Conservation (phyloP, 2,797 vertebrate genomes). For the Sarcophilus harrisii region DNA sequence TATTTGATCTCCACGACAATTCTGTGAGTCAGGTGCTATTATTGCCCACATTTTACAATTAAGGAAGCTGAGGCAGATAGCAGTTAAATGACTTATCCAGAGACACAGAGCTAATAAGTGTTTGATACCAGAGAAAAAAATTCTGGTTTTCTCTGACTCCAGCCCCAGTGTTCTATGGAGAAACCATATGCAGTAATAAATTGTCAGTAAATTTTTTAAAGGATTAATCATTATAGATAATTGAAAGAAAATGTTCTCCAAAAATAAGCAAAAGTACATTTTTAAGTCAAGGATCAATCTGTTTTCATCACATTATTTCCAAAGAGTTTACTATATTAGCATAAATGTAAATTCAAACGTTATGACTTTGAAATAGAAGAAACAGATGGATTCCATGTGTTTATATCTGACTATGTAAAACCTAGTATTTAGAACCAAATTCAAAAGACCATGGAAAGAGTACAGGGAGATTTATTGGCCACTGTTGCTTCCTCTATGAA, state of each 20-base stretch:
- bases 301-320: not conserved
- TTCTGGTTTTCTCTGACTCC: too few relatives aligned
- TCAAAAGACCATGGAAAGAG: not conserved
- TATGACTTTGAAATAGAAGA: not conserved
- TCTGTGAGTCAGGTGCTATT: not conserved
- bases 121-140: too few relatives aligned
- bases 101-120: not conserved
- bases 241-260: not conserved
- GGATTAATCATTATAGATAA: not conserved
- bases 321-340: slow-evolving; percentile 7
- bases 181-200: not conserved
- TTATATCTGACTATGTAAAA: not conserved
- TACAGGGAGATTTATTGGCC: not conserved
- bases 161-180: too few relatives aligned
- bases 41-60: not conserved
- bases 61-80: not conserved
- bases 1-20: not conserved
- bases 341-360: not conserved
- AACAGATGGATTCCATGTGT: not conserved
- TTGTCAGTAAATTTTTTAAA: not conserved
- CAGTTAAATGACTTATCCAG: not conserved
- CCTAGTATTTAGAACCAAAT: not conserved
- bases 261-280: not conserved
- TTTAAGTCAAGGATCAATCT: not conserved
- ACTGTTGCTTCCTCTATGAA: not conserved